Base-by-base conservation (phyloP, 2,888 invertebrate species). In the Rutpela maculata region DNA sequence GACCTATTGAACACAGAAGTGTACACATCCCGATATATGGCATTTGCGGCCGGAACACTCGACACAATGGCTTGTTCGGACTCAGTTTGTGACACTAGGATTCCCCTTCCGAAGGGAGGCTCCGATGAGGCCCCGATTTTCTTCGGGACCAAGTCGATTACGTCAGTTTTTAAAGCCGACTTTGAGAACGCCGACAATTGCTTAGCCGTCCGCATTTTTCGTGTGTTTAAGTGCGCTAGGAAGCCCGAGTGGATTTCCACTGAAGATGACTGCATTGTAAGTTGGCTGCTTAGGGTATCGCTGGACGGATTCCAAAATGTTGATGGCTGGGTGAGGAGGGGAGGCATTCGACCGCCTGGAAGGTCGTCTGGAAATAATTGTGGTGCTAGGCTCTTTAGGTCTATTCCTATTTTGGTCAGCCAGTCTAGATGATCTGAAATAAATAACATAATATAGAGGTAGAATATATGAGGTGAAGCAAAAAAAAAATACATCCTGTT, bases 1-100 rank as follows among this genome's bases (percentile, higher is more conserved):
- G 97, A 96, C 83, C 97, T 93, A 89, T 97, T 97, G 89, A 98
- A 97, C 6, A 98, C 97, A 0, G 97, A 96, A 3, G 97, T 97
- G 88, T 97, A 97, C 2, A 98, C 97, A 89, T 98, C 97, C 43
- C 95, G 92, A 89, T 97, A 96, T 82, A 98, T 97, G 38, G 96
- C 94, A 88, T 97, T 97, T 0, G 97, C 97, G 0, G 96, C 95
- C 0, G 97, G 96, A 12, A 97, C 97, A 84, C 97, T 95, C 7
- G 95, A 95, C 0, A 97, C 95, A 22, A 96, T 94, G 43, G 97
- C 96, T 85, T 95, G 93, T 10, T 95, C 95, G 65, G 95, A 94
- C 2, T 92, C 91, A 63, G 95, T 95, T 71, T 96, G 92, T 0
- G 97, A 96, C 0, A 98, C 94, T 2, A 97, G 92, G 80, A 97